These are phyloP conservation scores for Cichladusa arquata DNA, from an alignment of 2,113 vertebrate species.

Conservation along the genomic window DNA sequence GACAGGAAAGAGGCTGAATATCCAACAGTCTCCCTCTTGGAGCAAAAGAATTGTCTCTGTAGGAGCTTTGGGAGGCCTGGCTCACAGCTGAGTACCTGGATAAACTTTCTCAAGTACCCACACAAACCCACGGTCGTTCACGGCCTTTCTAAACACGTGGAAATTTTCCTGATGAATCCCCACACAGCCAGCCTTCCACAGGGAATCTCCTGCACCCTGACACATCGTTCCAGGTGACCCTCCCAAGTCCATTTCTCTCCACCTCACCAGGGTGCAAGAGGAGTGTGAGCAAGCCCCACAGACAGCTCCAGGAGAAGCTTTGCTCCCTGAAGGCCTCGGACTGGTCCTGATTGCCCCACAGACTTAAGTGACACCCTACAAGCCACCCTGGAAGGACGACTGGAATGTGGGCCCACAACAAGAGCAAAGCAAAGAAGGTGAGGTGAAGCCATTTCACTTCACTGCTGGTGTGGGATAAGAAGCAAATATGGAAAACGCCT, in stretches of 20 bases:
- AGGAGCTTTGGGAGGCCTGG: neutral
- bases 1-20: neutral
- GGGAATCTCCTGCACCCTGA: neutral
- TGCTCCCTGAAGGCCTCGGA: neutral
- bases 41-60: neutral
- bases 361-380: rapidly evolving
- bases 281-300: rapidly evolving
- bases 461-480: neutral
- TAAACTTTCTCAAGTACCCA: neutral
- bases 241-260: neutral
- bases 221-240: neutral
- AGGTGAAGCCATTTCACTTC: neutral
- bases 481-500: rapidly evolving
- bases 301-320: neutral
- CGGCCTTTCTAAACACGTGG: neutral
- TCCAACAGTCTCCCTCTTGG: no score
- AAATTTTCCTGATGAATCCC: neutral
- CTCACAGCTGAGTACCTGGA: neutral
- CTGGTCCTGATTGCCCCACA: neutral
- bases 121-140: neutral
- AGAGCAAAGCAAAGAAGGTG: neutral
- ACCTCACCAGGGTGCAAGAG: neutral
- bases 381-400: rapidly evolving
- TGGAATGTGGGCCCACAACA: neutral
- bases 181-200: neutral